Base-by-base conservation (phyloP, 2,113 vertebrate species). In the Rhabdornis inornatus region DNA sequence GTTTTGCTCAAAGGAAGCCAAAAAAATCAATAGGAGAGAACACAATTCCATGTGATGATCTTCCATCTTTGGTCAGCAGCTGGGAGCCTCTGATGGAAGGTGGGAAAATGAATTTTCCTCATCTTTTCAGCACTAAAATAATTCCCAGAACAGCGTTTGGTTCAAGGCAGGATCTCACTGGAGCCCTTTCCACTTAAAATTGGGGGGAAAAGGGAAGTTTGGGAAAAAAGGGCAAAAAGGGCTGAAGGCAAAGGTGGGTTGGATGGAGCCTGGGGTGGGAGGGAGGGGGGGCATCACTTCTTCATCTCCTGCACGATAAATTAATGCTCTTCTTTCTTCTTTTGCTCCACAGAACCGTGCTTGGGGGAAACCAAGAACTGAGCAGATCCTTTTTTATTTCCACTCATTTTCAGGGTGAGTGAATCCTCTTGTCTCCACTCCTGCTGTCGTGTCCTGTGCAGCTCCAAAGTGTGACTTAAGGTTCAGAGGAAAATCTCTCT, bases 351-450 rank as follows among this genome's bases (percentile, higher is more conserved):
- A 98, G 94, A 53, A 8, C 87, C 50, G 33, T 25, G 39, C 24
- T 82, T 83, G 72, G 78, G 72, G 78, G 44, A 57, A 56, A 45
- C 33, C 53, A 83, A 94, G 93, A 94, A n/a, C 33, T 40, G 83
- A 72, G 44, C 57, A 86, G 83, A 80, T 82, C 68, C 88, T 45
- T 70, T 74, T 57, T 85, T 20, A 16, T 89, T 68, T 61, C 91
- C 85, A 63, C 83, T 96, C 84, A 31, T 96, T 90, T 90, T 87
- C 76, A 92, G 95, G 96, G 97, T 97, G 94, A 98, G 97, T 96
- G 92, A 89, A 89, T 95, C 89, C 92, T 83, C 86, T 96, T 91
- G 82, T 95, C 89, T 85, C 75, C 90, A 1, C 71, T 52, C 35
- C 63, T 87, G 78, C 74, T 70, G 59, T 47, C 61, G 15, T 92